Base-by-base conservation (phyloP, 1,140 invertebrate genomes). In the Scaptomyza graminum region DNA sequence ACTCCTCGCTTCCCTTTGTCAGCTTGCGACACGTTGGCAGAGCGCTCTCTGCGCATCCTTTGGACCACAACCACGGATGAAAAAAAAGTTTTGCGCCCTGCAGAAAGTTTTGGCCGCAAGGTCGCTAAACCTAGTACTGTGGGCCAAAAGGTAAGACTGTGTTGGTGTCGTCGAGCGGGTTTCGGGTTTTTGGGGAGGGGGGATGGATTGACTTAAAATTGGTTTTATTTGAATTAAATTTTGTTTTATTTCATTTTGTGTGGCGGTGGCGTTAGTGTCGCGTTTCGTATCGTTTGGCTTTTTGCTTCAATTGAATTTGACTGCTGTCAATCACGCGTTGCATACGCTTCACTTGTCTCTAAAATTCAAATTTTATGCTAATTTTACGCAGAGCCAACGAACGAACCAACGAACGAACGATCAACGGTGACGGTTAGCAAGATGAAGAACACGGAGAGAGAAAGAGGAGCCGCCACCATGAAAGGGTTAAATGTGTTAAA, bases 301-400 rank as follows among this genome's bases (percentile, higher is more conserved):
- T 74, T 68, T 82, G 61, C 59, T 88, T 88, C 83, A 88, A 88
- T 88, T 88, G 83, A 88, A 88, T 88, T 88, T 83, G 83, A 88
- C 83, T 88, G 83, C 83, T 88, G 83, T 88, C 83, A 88, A 88
- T 88, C 83, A 88, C 83, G 83, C 76, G 83, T 72, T 88, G 79
- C 83, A 88, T 88, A 88, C 83, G 83, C 83, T 88, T 88, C 83
- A 76, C 66, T 88, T 83, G 79, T 65, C 83, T 88, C 79, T 88
- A 83, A 88, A 88, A 88, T 88, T 88, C 83, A 88, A 88, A 88
- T 88, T 88, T 88, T 88, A 88, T 88, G 83, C 83, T 88, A 88
- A 88, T 88, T 88, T 88, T 88, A 74, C 83, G 79, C 78, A 88
- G 75, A 79, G 12, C 37, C 2, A 22, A 22, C 28, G 37, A 41